These are phyloP conservation scores for Menura novaehollandiae DNA, from an alignment of 2,113 vertebrate species.

Conservation along the genomic window DNA sequence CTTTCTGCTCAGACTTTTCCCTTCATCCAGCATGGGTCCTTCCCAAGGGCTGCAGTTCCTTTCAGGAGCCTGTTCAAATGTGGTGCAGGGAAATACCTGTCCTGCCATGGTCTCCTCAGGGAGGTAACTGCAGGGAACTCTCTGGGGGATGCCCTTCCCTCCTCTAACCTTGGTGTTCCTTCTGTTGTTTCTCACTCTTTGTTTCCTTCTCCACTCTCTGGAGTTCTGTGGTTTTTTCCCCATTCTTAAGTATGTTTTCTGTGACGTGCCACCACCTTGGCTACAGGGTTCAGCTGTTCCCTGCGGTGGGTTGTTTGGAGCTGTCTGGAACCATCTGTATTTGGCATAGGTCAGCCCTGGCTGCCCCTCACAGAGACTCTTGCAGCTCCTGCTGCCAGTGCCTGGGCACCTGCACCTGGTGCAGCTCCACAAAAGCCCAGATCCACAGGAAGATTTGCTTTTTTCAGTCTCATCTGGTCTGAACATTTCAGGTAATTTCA, in stretches of 20 bases:
- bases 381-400: fast-evolving
- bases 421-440: not conserved
- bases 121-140: not conserved
- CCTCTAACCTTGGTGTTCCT: not conserved
- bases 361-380: not conserved
- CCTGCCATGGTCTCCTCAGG: not conserved
- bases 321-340: not conserved
- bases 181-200: not conserved
- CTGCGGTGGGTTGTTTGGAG: fast-evolving
- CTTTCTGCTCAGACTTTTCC: not conserved
- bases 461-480: not conserved
- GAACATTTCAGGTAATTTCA: not conserved
- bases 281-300: not conserved
- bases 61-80: not conserved
- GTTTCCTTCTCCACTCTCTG: not conserved
- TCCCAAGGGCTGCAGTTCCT: not conserved
- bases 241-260: not conserved
- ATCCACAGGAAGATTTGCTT: not conserved
- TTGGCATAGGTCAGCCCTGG: fast-evolving
- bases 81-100: not conserved
- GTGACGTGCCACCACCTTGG: fast-evolving
- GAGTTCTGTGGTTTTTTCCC: not conserved
- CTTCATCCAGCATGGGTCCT: not conserved
- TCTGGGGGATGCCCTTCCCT: not conserved
- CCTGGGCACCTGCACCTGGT: too few relatives aligned